Percentiles rank a stretch among this genome's conserved stretches.
These are phyloP conservation scores for Orientallactaga bullata DNA, from an alignment of 2,113 vertebrate species.

Conservation along the genomic window DNA sequence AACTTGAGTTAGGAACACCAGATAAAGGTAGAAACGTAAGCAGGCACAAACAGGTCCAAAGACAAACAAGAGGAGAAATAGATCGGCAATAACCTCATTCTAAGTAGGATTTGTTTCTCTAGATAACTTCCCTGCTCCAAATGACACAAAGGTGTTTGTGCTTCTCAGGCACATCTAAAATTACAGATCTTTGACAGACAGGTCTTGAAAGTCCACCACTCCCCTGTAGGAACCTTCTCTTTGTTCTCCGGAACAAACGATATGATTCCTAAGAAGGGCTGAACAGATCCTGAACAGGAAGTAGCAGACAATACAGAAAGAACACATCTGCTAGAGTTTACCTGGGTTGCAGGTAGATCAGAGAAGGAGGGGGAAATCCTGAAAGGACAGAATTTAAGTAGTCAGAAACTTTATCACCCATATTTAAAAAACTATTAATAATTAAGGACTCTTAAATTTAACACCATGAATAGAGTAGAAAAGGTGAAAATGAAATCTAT, in stretches of 20 bases:
- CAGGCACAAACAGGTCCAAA: not conserved
- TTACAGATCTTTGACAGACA: conserved; percentile 58
- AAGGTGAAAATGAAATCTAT: conserved; percentile 8
- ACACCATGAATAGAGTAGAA: not conserved
- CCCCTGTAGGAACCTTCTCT: conserved; percentile 58
- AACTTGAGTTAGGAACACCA: not conserved
- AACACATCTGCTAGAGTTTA: not conserved
- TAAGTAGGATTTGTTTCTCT: conserved; percentile 1
- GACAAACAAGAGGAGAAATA: conserved; percentile 46
- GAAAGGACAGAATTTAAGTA: conserved; percentile 5
- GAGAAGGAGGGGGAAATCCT: not conserved
- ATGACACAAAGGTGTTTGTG: not conserved
- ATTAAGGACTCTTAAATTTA: not conserved
- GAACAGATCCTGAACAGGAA: conserved; percentile 41
- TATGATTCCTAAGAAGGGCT: not conserved
- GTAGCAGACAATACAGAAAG: not conserved
- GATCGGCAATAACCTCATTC: conserved; percentile 38
- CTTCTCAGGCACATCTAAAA: not conserved
- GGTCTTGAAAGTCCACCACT: conserved; percentile 46
- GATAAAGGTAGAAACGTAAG: not conserved
- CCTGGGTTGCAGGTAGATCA: not conserved
- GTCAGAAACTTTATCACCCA: not conserved
- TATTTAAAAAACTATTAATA: not conserved
- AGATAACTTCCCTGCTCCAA: conserved; percentile 4
- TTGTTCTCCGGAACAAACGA: conserved; percentile 63